Conservation (phyloP, 2,888 invertebrate genomes). For the Hyppa rectilinea region DNA sequence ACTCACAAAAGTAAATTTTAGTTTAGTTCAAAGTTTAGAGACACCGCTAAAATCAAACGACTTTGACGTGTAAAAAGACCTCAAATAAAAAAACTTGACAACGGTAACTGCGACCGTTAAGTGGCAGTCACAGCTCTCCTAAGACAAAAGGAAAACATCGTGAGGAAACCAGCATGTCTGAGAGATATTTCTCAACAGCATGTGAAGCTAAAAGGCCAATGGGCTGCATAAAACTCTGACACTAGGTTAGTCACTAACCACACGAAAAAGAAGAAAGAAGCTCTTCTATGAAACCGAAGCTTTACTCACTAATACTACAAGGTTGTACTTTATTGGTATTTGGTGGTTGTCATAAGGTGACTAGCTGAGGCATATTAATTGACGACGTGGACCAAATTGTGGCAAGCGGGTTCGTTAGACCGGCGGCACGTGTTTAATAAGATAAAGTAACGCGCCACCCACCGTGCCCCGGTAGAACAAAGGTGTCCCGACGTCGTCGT, state of each 20-base stretch:
- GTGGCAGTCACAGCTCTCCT: not conserved
- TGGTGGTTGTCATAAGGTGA: constrained; percentile 69
- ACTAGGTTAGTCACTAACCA: no score
- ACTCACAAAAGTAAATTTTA: not conserved
- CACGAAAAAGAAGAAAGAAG: no score
- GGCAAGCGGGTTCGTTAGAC: constrained; percentile 82
- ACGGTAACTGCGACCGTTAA: not conserved
- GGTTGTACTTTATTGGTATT: constrained; percentile 58
- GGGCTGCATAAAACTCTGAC: no score
- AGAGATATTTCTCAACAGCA: no score
- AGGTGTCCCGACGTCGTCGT: constrained; percentile 82
- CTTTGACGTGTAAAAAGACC: no score
- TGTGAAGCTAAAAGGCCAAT: no score
- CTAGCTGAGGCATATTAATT: constrained; percentile 80
- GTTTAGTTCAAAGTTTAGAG: not conserved
- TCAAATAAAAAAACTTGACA: no score
- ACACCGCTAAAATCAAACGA: not conserved
- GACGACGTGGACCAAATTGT: constrained; percentile 81
- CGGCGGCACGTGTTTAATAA: constrained; percentile 82
- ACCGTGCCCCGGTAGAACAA: constrained; percentile 82
- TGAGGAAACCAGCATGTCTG: no score
- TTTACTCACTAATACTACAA: constrained; percentile 63
- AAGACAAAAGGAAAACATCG: no score
- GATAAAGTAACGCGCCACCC: constrained; percentile 81
- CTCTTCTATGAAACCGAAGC: not conserved